A percentile compares a stretch with the other conserved stretches of the same genome.
Evolutionary conservation across 1,140 invertebrate genomes (phyloP).

Genomic region (Pseudoatta argentina): DNA sequence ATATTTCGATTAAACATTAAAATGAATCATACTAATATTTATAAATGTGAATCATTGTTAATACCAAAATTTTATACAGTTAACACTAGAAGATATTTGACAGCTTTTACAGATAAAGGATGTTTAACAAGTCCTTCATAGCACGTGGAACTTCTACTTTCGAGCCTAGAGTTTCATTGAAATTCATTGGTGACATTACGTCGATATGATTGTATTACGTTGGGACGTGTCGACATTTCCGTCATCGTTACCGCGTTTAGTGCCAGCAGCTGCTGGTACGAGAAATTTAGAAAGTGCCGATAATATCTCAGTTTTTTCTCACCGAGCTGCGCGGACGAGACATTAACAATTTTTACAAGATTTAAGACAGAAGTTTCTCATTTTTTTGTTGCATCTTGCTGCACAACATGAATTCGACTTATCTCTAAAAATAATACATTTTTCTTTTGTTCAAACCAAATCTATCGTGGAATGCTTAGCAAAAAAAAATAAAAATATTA

Average conservation of each 20-base stretch:
- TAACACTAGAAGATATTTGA: background rate
- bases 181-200: conserved; percentile 60
- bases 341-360: conserved; percentile 27
- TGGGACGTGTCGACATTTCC: conserved; percentile 58
- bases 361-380: background rate
- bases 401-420: background rate
- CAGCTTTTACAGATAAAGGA: conserved; percentile 22
- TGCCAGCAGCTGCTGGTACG: conserved; percentile 60
- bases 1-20: background rate
- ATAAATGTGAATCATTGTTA: background rate
- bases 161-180: conserved; percentile 11
- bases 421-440: background rate
- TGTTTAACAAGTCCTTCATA: background rate
- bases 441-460: background rate
- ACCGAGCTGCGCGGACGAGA: background rate
- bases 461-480: background rate
- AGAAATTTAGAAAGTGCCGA: conserved; percentile 64
- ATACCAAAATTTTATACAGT: background rate
- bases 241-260: conserved; percentile 62
- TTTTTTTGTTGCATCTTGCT: background rate
- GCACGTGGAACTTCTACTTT: conserved; percentile 4
- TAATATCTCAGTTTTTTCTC: conserved; percentile 65
- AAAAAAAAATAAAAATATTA: background rate
- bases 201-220: conserved; percentile 52
- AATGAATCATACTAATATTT: background rate